Percentiles rank a stretch among this genome's conserved stretches.
These are phyloP conservation scores for Tenthredo livida DNA, from an alignment of 2,888 invertebrate genomes.

Conservation along the genomic window DNA sequence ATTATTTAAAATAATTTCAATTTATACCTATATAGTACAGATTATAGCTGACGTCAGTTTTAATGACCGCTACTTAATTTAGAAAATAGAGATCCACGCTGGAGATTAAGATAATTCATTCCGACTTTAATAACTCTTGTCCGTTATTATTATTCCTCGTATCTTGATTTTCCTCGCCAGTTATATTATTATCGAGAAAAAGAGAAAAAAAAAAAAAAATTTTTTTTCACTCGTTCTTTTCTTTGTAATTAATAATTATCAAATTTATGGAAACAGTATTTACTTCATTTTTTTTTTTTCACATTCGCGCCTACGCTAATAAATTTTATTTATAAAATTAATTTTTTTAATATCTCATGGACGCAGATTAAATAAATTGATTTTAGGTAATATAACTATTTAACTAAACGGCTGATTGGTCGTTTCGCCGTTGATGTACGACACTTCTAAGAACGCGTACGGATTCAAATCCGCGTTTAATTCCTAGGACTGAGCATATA, in stretches of 20 bases:
- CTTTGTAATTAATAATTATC: neutral
- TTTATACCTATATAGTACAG: neutral
- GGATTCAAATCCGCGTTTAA: neutral
- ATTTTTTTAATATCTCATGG: neutral
- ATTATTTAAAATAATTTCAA: neutral
- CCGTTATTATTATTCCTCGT: constrained; percentile 9
- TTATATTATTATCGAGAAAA: neutral
- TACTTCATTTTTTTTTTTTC: neutral
- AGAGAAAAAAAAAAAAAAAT: neutral
- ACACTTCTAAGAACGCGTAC: neutral
- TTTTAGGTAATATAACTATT: too few relatives aligned
- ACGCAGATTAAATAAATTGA: neutral
- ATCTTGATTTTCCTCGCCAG: constrained; percentile 28
- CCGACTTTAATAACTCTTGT: neutral
- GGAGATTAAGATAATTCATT: constrained; percentile 39
- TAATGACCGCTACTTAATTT: constrained; percentile 28
- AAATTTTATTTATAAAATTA: neutral
- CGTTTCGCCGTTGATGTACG: neutral
- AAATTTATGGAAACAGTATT: neutral
- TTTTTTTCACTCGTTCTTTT: neutral
- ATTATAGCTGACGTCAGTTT: neutral
- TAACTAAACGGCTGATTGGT: neutral
- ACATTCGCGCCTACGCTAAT: neutral
- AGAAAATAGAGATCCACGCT: constrained; percentile 35
- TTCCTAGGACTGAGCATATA: neutral